phyloP scores from a whole-genome alignment of 2,888 invertebrate genomes.

The Euphydryas editha region DNA sequence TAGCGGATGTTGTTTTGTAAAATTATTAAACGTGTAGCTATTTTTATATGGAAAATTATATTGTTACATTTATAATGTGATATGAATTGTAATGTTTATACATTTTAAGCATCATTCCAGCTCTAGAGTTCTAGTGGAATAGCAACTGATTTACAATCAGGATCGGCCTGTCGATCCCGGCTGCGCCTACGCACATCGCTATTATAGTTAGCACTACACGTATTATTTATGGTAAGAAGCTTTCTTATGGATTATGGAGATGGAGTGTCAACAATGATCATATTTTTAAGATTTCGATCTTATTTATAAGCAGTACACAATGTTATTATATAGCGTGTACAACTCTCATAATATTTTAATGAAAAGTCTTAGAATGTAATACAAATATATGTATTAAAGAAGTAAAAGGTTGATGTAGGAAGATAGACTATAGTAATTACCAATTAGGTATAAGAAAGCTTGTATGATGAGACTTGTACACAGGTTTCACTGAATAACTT shows the following conservation, averaged over 20 bases:
- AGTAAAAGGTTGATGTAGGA: neutral
- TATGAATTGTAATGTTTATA: slow-evolving; percentile 26
- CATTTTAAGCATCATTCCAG: slow-evolving; percentile 43
- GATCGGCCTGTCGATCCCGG: slow-evolving; percentile 76
- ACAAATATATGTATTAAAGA: neutral
- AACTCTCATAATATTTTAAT: neutral
- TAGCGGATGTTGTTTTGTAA: neutral
- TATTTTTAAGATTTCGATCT: slow-evolving; percentile 39
- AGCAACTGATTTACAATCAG: slow-evolving; percentile 79
- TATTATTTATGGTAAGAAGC: slow-evolving; percentile 83
- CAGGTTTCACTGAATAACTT: slow-evolving; percentile 25
- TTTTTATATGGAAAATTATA: neutral
- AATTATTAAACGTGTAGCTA: neutral
- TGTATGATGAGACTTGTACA: neutral
- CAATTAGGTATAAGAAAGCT: slow-evolving; percentile 9
- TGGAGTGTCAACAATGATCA: slow-evolving; percentile 76
- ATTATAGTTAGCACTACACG: slow-evolving; percentile 79
- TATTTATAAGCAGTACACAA: slow-evolving; percentile 13
- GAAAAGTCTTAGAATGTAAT: neutral
- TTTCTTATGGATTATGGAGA: slow-evolving; percentile 79
- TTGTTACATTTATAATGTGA: slow-evolving; percentile 12
- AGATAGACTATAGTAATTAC: neutral
- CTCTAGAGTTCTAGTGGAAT: slow-evolving; percentile 42
- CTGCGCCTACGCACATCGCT: slow-evolving; percentile 74
- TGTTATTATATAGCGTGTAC: neutral